phyloP scores from a whole-genome alignment of 2,888 invertebrate species.

The Netelia virgata region DNA sequence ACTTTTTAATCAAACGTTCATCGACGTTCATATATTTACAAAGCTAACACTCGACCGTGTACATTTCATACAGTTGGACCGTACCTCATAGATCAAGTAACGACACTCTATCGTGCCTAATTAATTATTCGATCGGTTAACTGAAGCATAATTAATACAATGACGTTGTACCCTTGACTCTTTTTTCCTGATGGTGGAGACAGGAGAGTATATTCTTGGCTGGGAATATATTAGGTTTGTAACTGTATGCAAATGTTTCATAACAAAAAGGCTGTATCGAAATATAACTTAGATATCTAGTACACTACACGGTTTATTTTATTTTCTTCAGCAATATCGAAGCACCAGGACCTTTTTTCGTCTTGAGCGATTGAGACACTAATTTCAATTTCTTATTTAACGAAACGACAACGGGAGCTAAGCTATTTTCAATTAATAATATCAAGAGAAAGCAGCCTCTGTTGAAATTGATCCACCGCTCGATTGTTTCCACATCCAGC shows the following conservation, averaged over 20 bases:
- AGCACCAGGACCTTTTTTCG: slow-evolving; percentile 87
- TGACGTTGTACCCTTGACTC: background rate
- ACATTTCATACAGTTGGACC: background rate
- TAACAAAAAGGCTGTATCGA: slow-evolving; percentile 62
- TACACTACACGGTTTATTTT: slow-evolving; percentile 65
- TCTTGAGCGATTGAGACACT: slow-evolving; percentile 85
- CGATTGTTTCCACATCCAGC: slow-evolving; percentile 86
- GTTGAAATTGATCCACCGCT: slow-evolving; percentile 90
- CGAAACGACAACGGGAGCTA: slow-evolving; percentile 83
- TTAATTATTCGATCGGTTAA: slow-evolving; percentile 24
- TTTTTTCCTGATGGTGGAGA: background rate
- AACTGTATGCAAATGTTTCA: slow-evolving; percentile 56
- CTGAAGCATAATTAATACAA: background rate
- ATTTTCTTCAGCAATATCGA: slow-evolving; percentile 88
- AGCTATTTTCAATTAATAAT: slow-evolving; percentile 88
- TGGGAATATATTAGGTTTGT: slow-evolving; percentile 42
- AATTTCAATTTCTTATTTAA: slow-evolving; percentile 86
- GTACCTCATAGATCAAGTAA: slow-evolving; percentile 29
- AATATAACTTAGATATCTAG: slow-evolving; percentile 61
- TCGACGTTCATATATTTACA: slow-evolving; percentile 40
- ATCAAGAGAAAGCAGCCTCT: slow-evolving; percentile 92
- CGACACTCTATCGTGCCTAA: slow-evolving; percentile 46
- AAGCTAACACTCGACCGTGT: slow-evolving; percentile 18
- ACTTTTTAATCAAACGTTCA: slow-evolving; percentile 20
- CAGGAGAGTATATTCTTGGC: slow-evolving; percentile 30